phyloP scores from a whole-genome alignment of 2,113 vertebrate genomes.

The Lampris incognitus region DNA sequence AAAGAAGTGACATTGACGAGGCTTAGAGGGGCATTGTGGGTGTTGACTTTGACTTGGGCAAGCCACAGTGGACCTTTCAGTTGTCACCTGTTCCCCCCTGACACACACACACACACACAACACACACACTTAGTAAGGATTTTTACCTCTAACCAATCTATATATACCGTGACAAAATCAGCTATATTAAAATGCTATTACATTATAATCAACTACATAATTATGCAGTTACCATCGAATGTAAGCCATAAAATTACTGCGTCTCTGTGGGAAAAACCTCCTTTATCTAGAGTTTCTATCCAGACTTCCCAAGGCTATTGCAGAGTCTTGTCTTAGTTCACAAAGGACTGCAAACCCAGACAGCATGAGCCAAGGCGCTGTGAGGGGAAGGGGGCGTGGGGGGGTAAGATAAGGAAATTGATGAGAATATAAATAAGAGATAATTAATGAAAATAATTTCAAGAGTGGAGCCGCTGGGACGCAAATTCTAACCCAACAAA shows the following conservation, averaged over 20 bases:
- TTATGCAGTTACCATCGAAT: too few relatives aligned
- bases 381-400: slow-evolving; percentile 46
- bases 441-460: slow-evolving; percentile 76
- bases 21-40: too few relatives aligned
- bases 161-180: slow-evolving; percentile 9
- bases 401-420: slow-evolving; percentile 52
- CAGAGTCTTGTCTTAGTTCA: slow-evolving; percentile 32
- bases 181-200: neutral
- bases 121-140: too few relatives aligned
- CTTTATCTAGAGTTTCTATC: slow-evolving; percentile 33
- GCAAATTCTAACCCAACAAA: slow-evolving; percentile 36
- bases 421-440: slow-evolving; percentile 46
- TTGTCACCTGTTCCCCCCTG: neutral
- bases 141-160: neutral
- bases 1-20: too few relatives aligned
- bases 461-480: slow-evolving; percentile 45
- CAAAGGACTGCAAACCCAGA: slow-evolving; percentile 61
- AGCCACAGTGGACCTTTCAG: too few relatives aligned
- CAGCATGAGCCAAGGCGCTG: slow-evolving; percentile 41
- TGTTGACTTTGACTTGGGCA: too few relatives aligned
- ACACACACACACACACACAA: neutral
- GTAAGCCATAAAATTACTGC: neutral
- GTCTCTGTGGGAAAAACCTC: slow-evolving; percentile 49
- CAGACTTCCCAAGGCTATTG: slow-evolving; percentile 65
- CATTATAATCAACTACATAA: too few relatives aligned